Conservation (phyloP, 92 coral and sea anemone genomes). For the Palythoa grandis region DNA sequence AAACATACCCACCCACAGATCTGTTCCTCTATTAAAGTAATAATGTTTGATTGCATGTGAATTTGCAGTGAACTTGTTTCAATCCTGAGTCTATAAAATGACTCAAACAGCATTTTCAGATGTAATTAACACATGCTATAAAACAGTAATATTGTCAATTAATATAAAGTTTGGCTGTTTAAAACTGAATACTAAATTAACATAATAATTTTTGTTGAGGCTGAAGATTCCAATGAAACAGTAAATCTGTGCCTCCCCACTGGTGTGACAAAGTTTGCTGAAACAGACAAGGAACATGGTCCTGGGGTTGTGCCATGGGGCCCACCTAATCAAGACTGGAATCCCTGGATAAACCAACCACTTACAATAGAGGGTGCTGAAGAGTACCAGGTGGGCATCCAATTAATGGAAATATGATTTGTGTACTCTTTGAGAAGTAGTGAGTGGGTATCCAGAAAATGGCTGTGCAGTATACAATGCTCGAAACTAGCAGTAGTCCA, state of each 20-base stretch:
- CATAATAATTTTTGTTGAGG: slow-evolving; percentile 27
- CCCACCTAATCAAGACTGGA: slow-evolving; percentile 89
- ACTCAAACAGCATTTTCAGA: no score
- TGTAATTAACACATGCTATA: no score
- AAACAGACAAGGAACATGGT: slow-evolving; percentile 59
- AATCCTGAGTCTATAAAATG: no score
- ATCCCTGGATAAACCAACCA: slow-evolving; percentile 95
- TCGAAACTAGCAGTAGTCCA: no score
- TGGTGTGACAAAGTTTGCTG: slow-evolving; percentile 86
- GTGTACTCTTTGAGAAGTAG: background rate
- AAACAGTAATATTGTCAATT: no score
- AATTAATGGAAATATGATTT: background rate
- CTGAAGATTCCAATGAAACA: slow-evolving; percentile 66
- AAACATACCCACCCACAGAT: no score
- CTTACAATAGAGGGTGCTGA: slow-evolving; percentile 85
- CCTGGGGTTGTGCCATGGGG: slow-evolving; percentile 91
- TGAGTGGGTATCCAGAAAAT: background rate
- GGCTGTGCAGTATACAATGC: background rate
- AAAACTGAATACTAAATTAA: no score
- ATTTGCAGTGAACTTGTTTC: no score
- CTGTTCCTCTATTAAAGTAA: no score
- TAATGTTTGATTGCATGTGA: no score
- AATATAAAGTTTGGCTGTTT: no score
- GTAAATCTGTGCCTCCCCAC: slow-evolving; percentile 82
- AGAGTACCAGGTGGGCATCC: slow-evolving; percentile 56